Evolutionary conservation across 2,888 invertebrate genomes (phyloP), one percentile per base, ranked within the genome.

Genomic region (Anticlea derivata): DNA sequence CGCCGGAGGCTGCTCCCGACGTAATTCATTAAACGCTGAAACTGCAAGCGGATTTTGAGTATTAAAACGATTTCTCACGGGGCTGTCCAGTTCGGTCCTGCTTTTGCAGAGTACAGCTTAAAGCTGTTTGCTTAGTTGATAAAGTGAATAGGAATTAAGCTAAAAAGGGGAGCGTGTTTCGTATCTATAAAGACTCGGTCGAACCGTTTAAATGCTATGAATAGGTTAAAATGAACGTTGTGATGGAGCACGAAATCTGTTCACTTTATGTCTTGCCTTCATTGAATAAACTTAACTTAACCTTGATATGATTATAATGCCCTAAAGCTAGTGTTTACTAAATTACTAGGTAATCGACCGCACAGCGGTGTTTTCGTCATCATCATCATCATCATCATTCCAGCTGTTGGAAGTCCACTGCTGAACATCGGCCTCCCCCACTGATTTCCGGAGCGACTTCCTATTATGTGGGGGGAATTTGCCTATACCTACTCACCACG

Each of bases 1-100:
- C 91, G 91, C 92, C 91, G 87, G 91, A 87, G 90, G 87, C 88
- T 88, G 91, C 89, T 86, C 81, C 86, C 89, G 83, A 86, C 87
- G 89, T 90, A 89, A 90, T 90, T 90, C 89, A 90, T 90, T 90
- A 90, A 89, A 89, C 86, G 86, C 78, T 88, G 86, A 86, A 87
- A 86, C 88, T 89, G 86, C 86, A 84, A 83, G 86, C 86, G 87
- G 88, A 86, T 87, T 89, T 89, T 88, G 87, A 83, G 87, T 85
- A 89, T 88, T 87, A 88, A 88, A 89, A 85, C 88, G 83, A 89
- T 88, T 89, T 86, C 89, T 89, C 89, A 86, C 83, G 83, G 82
- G 79, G 80, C 79, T 80, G 85, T 84, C 86, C 85, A 78, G 80
- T 79, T 73, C 72, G 78, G 77, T 69, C 76, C 72, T 77, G 79